A percentile compares a stretch with the other conserved stretches of the same genome.
Evolutionary conservation across 2,797 vertebrate species (phyloP).

Genomic region (Betta splendens): DNA sequence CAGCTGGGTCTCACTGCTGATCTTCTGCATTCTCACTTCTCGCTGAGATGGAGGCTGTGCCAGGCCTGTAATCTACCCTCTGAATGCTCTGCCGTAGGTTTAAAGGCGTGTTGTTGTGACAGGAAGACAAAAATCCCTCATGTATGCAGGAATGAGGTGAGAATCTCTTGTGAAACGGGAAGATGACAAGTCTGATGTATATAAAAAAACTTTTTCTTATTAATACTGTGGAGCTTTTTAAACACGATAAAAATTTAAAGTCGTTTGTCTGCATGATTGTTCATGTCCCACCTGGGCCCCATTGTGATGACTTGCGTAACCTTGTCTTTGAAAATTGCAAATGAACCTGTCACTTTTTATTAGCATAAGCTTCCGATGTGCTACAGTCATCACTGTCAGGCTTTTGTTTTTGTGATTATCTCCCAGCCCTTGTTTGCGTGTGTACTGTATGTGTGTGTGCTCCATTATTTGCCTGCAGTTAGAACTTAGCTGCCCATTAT

Average conservation of each 20-base stretch:
- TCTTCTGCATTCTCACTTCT: constrained; percentile 33
- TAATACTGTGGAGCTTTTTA: constrained; percentile 1
- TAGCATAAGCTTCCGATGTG: constrained; percentile 15
- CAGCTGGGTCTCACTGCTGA: constrained; percentile 25
- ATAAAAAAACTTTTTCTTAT: no score
- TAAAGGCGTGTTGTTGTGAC: constrained; percentile 8
- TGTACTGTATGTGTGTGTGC: constrained; percentile 7
- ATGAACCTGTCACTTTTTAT: constrained; percentile 43
- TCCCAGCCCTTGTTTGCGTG: constrained; percentile 11
- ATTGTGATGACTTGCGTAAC: constrained; percentile 32
- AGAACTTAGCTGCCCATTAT: constrained; percentile 35
- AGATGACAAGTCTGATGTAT: constrained; percentile 6
- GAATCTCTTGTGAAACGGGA: constrained; percentile 20
- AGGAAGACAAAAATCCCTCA: no score
- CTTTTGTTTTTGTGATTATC: constrained; percentile 44
- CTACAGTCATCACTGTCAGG: constrained; percentile 54
- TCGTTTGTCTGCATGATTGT: constrained; percentile 6
- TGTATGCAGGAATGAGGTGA: no score
- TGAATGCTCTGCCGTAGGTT: constrained; percentile 14
- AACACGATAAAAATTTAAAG: neutral
- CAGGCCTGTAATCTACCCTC: constrained; percentile 22
- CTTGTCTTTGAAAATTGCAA: constrained; percentile 60
- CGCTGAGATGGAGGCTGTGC: constrained; percentile 18
- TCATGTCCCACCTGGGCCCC: neutral
- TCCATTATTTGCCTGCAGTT: constrained; percentile 29